Percentiles rank a stretch among this genome's conserved stretches.
Evolutionary conservation across 1,140 invertebrate species (phyloP).

Genomic region (Drosophila lacertosa): DNA sequence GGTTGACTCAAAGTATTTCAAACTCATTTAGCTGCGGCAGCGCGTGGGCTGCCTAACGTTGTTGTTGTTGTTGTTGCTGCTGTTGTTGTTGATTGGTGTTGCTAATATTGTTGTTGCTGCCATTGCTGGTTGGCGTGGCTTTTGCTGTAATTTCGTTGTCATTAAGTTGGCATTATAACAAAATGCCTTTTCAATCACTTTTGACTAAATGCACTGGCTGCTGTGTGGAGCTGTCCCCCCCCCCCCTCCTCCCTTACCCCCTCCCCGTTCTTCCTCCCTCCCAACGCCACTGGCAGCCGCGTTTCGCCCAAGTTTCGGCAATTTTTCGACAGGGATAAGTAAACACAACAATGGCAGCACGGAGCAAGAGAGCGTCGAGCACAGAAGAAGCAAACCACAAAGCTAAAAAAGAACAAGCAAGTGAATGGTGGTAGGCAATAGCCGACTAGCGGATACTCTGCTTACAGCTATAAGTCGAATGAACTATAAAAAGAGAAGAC

Average conservation of each 20-base stretch:
- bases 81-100: constrained; percentile 23
- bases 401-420: constrained; percentile 37
- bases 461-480: too few relatives aligned
- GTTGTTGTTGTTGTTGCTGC: constrained; percentile 15
- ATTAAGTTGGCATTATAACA: constrained; percentile 83
- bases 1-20: constrained; percentile 51
- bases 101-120: constrained; percentile 13
- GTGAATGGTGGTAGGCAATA: neutral
- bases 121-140: constrained; percentile 57
- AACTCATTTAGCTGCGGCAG: constrained; percentile 49
- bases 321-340: constrained; percentile 79
- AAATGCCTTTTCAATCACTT: constrained; percentile 83
- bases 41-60: constrained; percentile 17
- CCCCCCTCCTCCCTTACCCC: neutral
- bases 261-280: neutral
- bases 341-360: constrained; percentile 68
- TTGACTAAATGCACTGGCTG: constrained; percentile 77
- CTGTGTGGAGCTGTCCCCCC: constrained; percentile 7
- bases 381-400: constrained; percentile 53
- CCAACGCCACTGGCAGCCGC: constrained; percentile 20
- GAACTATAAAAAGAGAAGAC: too few relatives aligned
- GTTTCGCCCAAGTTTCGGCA: constrained; percentile 58
- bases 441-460: too few relatives aligned
- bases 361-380: constrained; percentile 13
- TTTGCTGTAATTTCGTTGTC: constrained; percentile 81